Conservation (phyloP, 2,113 vertebrate genomes). For the Heterocephalus glaber region DNA sequence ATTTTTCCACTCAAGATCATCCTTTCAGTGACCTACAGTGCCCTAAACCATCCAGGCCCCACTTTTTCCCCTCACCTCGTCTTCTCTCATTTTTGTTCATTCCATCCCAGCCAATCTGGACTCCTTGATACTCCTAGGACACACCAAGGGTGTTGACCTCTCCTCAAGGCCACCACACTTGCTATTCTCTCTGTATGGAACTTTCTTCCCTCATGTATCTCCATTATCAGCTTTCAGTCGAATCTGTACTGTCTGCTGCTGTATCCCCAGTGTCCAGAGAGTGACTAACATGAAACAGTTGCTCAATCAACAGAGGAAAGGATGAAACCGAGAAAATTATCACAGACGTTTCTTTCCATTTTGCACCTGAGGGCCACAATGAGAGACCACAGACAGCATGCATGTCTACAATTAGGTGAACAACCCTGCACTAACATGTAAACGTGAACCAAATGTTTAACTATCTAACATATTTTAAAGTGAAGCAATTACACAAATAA, state of each 20-base stretch:
- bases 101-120: neutral
- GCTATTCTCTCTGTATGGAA: neutral
- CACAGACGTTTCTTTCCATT: neutral
- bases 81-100: neutral
- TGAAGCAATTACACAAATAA: constrained; percentile 1
- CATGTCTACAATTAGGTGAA: neutral
- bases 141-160: neutral
- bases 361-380: neutral
- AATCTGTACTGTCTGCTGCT: neutral
- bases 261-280: neutral
- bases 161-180: neutral
- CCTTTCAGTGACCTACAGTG: neutral
- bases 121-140: neutral
- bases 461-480: constrained; percentile 8
- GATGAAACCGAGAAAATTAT: neutral
- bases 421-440: neutral
- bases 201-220: neutral
- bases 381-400: neutral
- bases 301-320: neutral
- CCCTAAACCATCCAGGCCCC: neutral
- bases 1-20: neutral
- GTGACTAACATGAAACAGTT: neutral
- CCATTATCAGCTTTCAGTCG: neutral
- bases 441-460: constrained; percentile 40
- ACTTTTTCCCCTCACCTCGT: neutral